Percentiles rank a stretch among this genome's conserved stretches.
These are phyloP conservation scores for Rousettus madagascariensis DNA, from an alignment of 2,797 vertebrate species.

Conservation along the genomic window DNA sequence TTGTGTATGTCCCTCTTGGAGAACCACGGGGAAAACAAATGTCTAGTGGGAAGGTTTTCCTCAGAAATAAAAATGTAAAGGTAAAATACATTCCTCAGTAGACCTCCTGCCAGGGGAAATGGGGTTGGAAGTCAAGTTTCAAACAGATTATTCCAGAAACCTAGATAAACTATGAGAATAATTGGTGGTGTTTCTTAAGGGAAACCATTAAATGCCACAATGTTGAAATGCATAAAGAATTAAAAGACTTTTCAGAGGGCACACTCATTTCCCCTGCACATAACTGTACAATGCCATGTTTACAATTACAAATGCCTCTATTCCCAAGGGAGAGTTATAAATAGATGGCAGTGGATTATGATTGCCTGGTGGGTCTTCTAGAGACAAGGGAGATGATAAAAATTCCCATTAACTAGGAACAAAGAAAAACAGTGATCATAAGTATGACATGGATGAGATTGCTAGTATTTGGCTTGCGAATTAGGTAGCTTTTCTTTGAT, in stretches of 20 bases:
- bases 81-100: constrained; percentile 41
- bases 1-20: background rate
- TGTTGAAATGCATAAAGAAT: background rate
- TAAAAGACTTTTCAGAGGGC: background rate
- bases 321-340: background rate
- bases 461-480: background rate
- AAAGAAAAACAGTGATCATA: background rate
- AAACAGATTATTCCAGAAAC: constrained; percentile 41
- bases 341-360: background rate
- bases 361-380: background rate
- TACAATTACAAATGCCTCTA: background rate
- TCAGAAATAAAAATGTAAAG: constrained; percentile 52
- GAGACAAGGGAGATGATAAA: background rate
- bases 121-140: background rate
- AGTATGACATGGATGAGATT: background rate
- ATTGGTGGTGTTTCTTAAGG: constrained; percentile 2
- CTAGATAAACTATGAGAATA: constrained; percentile 26
- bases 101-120: background rate
- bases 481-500: background rate
- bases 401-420: background rate
- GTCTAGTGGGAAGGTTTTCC: constrained; percentile 15
- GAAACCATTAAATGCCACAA: background rate
- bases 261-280: background rate
- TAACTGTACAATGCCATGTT: background rate
- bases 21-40: constrained; percentile 42